Base-by-base conservation (phyloP, 2,113 vertebrate species). In the Cettia cetti region DNA sequence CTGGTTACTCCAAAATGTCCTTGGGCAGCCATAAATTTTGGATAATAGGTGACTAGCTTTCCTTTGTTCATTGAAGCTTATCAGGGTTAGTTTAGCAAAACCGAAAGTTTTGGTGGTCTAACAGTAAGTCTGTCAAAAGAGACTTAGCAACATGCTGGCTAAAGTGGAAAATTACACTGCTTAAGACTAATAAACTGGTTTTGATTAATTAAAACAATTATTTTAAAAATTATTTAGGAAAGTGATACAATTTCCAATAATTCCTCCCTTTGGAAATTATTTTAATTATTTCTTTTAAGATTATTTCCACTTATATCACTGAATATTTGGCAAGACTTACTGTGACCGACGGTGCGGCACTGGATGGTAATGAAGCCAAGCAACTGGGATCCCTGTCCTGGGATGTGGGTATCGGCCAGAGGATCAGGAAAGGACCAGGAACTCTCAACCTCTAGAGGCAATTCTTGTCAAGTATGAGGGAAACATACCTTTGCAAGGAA, bases 331-430 rank as follows among this genome's bases (percentile, higher is more conserved):
- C 27, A 81, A 52, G 28, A 74, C 14, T 33, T 80, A 39, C 0
- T 0, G 0, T 1, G 0, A 11, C 39, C 0, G 0, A 13, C 0
- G 0, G 28, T n/a, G 63, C 0, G 2, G 53, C 54, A 37, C 22
- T 44, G 45, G 22, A 61, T 53, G 64, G 27, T 15, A 19, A 27
- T 15, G 45, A 69, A 78, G 27, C 22, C 45, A 44, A 44, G 33
- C 6, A 44, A 13, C 15, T 45, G 54, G 18, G 23, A 78, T 78
- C 45, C 28, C 45, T 61, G 23, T 61, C 28, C 72, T 45, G 83
- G 33, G 45, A 33, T 44, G 26, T 0, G 0, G 27, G 8, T 53
- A 39, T 28, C 33, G 54, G 28, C 45, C 74, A 69, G 28, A 78
- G 45, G 23, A 61, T 78, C 28, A 39, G 45, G 39, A 78, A 39